Conservation (phyloP, 1,140 invertebrate species). For the Polypedilum vanderplanki region DNA sequence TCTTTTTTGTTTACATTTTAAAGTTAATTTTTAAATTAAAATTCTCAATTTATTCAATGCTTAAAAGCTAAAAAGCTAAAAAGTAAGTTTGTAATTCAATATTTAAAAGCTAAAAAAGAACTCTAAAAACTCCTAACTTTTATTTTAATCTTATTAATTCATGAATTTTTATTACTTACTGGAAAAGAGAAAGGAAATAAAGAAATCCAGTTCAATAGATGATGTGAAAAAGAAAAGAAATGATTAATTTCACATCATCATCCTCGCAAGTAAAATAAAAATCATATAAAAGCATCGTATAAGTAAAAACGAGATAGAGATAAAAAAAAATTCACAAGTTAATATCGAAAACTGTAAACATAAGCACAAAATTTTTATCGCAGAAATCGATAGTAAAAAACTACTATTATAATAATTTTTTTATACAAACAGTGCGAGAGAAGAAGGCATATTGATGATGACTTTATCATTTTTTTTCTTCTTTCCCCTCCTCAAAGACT, state of each 20-base stretch:
- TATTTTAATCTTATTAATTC: too few relatives aligned
- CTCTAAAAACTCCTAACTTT: too few relatives aligned
- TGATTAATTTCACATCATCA: not conserved
- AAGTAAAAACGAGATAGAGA: not conserved
- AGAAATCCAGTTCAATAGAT: not conserved
- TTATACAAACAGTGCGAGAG: not conserved
- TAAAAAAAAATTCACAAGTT: not conserved
- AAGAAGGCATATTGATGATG: constrained; percentile 11
- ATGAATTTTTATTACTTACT: not conserved
- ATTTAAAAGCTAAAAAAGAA: too few relatives aligned
- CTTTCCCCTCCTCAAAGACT: not conserved
- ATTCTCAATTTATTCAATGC: too few relatives aligned
- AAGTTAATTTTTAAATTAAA: too few relatives aligned
- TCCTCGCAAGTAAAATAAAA: not conserved
- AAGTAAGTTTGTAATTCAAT: too few relatives aligned
- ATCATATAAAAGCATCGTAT: not conserved
- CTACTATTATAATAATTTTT: constrained; percentile 7
- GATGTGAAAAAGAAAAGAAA: not conserved
- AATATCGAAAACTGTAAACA: constrained; percentile 1
- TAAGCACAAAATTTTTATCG: constrained; percentile 18
- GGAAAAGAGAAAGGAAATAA: not conserved
- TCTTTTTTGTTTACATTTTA: too few relatives aligned
- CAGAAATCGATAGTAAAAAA: constrained; percentile 18
- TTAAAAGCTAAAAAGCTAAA: too few relatives aligned
- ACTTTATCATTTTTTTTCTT: constrained; percentile 19